Evolutionary conservation across 2,797 vertebrate genomes (phyloP).

Genomic region (Rhyacichthys aspro): DNA sequence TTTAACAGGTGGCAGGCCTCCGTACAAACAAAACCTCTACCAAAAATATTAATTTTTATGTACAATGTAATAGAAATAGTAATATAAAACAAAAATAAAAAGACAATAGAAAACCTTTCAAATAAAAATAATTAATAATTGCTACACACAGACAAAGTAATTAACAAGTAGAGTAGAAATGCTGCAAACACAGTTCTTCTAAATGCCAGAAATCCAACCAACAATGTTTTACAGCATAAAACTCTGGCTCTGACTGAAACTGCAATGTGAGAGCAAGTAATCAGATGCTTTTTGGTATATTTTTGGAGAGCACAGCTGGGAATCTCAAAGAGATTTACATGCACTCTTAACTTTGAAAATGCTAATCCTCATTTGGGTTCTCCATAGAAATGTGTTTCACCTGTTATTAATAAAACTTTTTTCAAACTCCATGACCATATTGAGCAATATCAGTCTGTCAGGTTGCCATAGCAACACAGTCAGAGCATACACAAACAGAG

Average conservation of each 20-base stretch:
- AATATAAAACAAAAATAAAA: no score
- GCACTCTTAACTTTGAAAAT: constrained; percentile 25
- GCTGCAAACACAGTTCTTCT: no score
- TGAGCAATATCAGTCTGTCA: constrained; percentile 59
- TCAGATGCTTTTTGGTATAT: constrained; percentile 45
- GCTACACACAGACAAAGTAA: no score
- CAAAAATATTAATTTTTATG: neutral
- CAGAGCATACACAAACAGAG: constrained; percentile 61
- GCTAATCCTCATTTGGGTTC: constrained; percentile 8
- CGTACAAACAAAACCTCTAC: constrained; percentile 34
- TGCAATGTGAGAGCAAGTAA: constrained; percentile 44
- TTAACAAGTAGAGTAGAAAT: no score
- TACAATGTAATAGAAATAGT: no score
- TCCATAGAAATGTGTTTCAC: constrained; percentile 12
- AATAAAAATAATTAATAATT: no score
- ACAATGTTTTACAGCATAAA: constrained; percentile 64
- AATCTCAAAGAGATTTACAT: constrained; percentile 34
- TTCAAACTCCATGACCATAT: constrained; percentile 48
- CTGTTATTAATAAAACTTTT: constrained; percentile 25
- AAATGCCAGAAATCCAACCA: no score
- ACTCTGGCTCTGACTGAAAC: constrained; percentile 14
- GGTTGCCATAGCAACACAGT: constrained; percentile 73
- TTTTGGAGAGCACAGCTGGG: constrained; percentile 53
- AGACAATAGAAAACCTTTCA: no score
- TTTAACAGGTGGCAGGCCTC: constrained; percentile 69